phyloP scores from a whole-genome alignment of 1,140 invertebrate species.

The Bombus waltoni region DNA sequence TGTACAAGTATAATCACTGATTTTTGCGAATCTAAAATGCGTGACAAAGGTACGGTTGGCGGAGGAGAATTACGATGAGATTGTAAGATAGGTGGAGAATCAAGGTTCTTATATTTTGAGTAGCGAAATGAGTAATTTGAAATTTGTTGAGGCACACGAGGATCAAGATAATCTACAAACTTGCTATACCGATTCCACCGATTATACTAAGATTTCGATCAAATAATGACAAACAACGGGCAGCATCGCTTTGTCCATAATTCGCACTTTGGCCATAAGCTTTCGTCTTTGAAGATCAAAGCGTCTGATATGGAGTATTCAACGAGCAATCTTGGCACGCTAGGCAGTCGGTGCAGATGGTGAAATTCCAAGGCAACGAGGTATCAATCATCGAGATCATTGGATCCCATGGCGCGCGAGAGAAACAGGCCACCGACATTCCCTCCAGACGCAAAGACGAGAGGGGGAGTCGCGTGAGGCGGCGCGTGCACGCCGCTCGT shows the following conservation, averaged over 20 bases:
- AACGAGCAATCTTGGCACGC: neutral
- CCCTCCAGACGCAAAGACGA: neutral
- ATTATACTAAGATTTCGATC: neutral
- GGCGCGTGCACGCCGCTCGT: constrained; percentile 43
- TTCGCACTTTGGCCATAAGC: neutral
- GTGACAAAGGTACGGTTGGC: neutral
- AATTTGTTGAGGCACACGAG: too few species aligned
- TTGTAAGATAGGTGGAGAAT: too few species aligned
- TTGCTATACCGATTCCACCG: neutral
- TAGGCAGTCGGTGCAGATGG: neutral
- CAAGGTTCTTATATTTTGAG: neutral
- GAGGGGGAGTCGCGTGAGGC: neutral
- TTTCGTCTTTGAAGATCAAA: neutral
- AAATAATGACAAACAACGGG: neutral
- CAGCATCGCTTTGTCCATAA: neutral
- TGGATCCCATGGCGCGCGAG: neutral
- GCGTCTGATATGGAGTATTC: neutral
- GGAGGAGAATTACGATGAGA: too few species aligned
- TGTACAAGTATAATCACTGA: too few species aligned
- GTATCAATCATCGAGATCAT: constrained; percentile 28
- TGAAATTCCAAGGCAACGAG: constrained; percentile 11
- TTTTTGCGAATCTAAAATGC: too few species aligned
- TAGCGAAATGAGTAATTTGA: too few species aligned
- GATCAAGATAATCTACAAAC: neutral
- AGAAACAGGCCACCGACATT: constrained; percentile 11